phyloP scores from a whole-genome alignment of 2,113 vertebrate genomes.

The Tamias sibiricus region DNA sequence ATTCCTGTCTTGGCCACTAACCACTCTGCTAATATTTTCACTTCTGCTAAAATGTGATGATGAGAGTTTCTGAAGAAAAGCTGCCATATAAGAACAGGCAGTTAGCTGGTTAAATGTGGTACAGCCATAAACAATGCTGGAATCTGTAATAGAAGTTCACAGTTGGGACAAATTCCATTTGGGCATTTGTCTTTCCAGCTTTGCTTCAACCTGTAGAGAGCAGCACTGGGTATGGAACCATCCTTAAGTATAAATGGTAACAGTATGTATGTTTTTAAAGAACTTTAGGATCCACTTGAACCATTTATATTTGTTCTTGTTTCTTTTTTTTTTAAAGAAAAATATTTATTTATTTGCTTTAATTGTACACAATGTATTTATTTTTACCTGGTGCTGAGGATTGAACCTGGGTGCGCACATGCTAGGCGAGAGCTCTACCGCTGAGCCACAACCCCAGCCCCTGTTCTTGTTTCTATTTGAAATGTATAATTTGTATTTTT shows the following conservation, averaged over 20 bases:
- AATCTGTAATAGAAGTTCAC: neutral
- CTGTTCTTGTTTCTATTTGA: conserved; percentile 49
- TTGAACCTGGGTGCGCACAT: no score
- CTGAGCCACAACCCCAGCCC: no score
- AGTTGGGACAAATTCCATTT: conserved; percentile 22
- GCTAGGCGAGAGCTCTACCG: no score
- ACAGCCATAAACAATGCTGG: neutral
- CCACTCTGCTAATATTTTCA: conserved; percentile 74
- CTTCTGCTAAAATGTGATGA: conserved; percentile 78
- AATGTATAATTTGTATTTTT: conserved; percentile 54
- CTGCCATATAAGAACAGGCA: neutral
- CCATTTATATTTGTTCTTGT: conserved; percentile 5
- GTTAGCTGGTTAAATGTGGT: conserved; percentile 25
- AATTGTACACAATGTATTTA: no score
- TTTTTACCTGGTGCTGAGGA: no score
- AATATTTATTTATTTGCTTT: no score
- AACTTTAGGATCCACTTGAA: neutral
- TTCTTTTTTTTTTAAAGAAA: no score
- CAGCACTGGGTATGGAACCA: neutral
- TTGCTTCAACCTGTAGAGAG: neutral
- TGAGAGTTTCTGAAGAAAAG: conserved; percentile 59
- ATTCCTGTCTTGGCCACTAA: conserved; percentile 73
- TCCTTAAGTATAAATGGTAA: neutral
- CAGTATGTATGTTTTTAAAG: neutral
- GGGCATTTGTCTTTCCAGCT: conserved; percentile 35